Base-by-base conservation (phyloP, 2,797 vertebrate species). In the Sebastes minor region DNA sequence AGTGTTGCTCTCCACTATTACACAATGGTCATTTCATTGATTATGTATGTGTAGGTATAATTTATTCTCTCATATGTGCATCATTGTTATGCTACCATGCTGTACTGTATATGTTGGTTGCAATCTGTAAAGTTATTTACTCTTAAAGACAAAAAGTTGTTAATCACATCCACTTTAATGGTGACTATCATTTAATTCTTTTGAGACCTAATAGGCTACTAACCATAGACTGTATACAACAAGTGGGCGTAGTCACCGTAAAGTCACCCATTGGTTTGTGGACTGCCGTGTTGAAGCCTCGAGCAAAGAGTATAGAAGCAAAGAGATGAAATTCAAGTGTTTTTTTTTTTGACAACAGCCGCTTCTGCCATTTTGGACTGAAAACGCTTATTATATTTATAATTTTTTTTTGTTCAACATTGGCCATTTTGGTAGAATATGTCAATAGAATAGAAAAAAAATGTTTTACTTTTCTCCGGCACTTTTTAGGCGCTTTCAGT, bases 21-120 rank as follows among this genome's bases (percentile, higher is more conserved):
- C 3, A 74, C 28, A 30, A 71, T 38, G 25, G 16, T 61, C 8
- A 25, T 72, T 61, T 81, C 23, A 86, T 49, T 76, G 20, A 76
- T 74, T 20, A 56, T 32, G 10, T 25, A 27, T 59, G 32, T 77
- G 32, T 12, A 18, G 14, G 11, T 81, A 13, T 56, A 71, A 70
- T 83, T 42, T 59, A 81, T 35, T 30, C 23, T 38, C 27, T 14
- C 63, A 46, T 30, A 23, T 71, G 33, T 63, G 27, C 27, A 52
- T 49, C 12, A 25, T 67, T 74, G 1, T 55, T 68, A 13, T n/a
- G n/a, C 4, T 30, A 12, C 60, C 6, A 35, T 28, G 16, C n/a
- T 38, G 22, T 13, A 35, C 13, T 38, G 22, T 18, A 30, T n/a
- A 8, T 67, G 61, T 61, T 56, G 9, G n/a, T 57, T 53, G 9